Evolutionary conservation across 2,888 invertebrate genomes (phyloP), one percentile per base, ranked within the genome.

Genomic region (Petrophora chlorosata): DNA sequence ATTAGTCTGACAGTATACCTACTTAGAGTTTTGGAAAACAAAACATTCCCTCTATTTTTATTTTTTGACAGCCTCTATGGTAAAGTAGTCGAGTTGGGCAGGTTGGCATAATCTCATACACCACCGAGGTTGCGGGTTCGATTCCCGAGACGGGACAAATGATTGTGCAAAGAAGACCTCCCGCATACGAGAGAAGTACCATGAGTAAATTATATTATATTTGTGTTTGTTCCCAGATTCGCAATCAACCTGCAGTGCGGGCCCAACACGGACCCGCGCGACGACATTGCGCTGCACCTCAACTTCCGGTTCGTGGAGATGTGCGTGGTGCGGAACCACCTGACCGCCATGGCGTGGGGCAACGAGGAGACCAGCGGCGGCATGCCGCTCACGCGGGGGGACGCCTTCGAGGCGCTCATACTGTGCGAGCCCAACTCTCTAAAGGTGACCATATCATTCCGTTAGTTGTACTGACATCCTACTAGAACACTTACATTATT

Each of bases 221-320:
- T 1, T 19, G 1, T 19, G 19, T 19, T 2, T 19, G 0, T 19
- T 19, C 45, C 5, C 71, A 94, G 95, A 57, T 95, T 96, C 76
- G 94, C 94, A 0, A 91, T 96, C 3, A 95, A 96, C 79, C 91
- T 96, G 15, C 95, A 95, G 68, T 92, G 94, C 60, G 96, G 96
- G 0, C 93, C 95, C 0, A 93, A 91, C 67, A 89, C 93, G 0
- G 92, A 92, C 67, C 95, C 95, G 0, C 88, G 94, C 3, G 95
- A 95, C 71, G 95, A 96, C 71, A 93, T 96, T 34, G 95, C 94
- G 0, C 81, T 96, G 1, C 96, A 96, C 67, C 65, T 96, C 0
- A 91, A 91, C 77, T 85, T 91, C 61, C 81, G 91, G 0, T 90
- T 91, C 67, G 69, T 83, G 2, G 91, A 91, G 73, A 81, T 81